These are phyloP conservation scores for Ophioderma brevispina DNA, from an alignment of 35 echinoderm and acorn worm genomes.

Conservation along the genomic window DNA sequence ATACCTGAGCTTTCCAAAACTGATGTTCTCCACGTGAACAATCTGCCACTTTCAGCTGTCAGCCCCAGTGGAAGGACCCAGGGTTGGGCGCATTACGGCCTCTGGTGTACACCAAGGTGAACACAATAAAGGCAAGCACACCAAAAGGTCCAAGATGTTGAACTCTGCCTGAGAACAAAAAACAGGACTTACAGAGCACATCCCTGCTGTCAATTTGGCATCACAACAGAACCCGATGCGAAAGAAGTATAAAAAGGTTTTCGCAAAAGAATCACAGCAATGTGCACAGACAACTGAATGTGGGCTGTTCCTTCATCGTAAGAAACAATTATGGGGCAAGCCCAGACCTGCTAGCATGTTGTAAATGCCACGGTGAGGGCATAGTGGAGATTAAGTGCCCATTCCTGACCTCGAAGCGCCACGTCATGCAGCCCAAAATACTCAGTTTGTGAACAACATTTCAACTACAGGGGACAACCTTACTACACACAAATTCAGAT, in stretches of 20 bases:
- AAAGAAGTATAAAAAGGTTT: neutral
- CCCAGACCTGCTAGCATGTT: slow-evolving; percentile 55
- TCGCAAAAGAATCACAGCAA: slow-evolving; percentile 4
- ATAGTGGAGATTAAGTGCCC: slow-evolving; percentile 63
- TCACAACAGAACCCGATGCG: neutral
- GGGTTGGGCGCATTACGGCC: neutral
- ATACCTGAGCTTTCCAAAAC: neutral
- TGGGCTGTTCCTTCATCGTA: slow-evolving; percentile 52
- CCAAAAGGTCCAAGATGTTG: neutral
- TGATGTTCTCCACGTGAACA: neutral
- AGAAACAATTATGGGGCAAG: slow-evolving; percentile 37
- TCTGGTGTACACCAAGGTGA: slow-evolving; percentile 1
- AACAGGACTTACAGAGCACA: neutral
- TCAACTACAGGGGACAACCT: slow-evolving; percentile 14
- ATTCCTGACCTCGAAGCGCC: slow-evolving; percentile 15
- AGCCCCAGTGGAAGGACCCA: neutral
- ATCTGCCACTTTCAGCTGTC: neutral
- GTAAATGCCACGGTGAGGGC: slow-evolving; percentile 56
- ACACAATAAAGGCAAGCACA: neutral
- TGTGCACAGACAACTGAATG: slow-evolving; percentile 32
- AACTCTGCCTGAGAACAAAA: neutral
- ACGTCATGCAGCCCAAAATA: slow-evolving; percentile 19
- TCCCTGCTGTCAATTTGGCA: neutral
- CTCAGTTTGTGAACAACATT: neutral
- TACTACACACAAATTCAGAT: slow-evolving; percentile 61